Evolutionary conservation across 2,797 vertebrate genomes (phyloP).

Genomic region (Botia kubotai): DNA sequence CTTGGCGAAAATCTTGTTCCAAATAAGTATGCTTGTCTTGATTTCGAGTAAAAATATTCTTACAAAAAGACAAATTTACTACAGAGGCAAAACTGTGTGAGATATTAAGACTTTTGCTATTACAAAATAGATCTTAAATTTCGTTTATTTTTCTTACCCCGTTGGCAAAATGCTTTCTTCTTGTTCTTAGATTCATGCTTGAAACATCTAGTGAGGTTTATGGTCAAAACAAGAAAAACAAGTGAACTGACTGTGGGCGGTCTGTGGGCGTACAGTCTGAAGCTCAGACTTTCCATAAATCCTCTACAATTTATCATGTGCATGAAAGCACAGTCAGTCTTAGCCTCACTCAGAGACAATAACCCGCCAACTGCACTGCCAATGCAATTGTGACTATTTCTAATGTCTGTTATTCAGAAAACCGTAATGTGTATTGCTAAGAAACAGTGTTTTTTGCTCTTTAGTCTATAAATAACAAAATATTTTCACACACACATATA

Average conservation of each 20-base stretch:
- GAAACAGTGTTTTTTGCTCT: not conserved
- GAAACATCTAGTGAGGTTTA: not conserved
- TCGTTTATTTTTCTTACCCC: not conserved
- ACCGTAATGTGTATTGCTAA: not conserved
- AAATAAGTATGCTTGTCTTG: not conserved
- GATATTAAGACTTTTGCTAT: not conserved
- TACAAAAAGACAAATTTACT: not conserved
- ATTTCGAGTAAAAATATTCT: not conserved
- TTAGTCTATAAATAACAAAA: slow-evolving; percentile 25
- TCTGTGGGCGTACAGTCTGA: not conserved
- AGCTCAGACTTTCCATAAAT: slow-evolving; percentile 2
- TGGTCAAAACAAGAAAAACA: slow-evolving; percentile 1
- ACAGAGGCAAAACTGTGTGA: not conserved
- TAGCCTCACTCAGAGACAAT: not conserved
- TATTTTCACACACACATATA: slow-evolving; percentile 4
- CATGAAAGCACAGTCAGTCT: not conserved
- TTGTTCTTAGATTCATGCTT: not conserved
- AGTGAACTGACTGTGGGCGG: not conserved
- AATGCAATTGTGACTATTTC: not conserved
- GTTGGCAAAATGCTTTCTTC: not conserved
- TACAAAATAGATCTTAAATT: not conserved
- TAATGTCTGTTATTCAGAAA: slow-evolving; percentile 1
- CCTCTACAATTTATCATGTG: not conserved
- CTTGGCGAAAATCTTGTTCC: not conserved
- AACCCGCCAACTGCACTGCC: not conserved